Evolutionary conservation across 2,888 invertebrate species (phyloP), one percentile per base, ranked within the genome.

Genomic region (Unio delphinus): DNA sequence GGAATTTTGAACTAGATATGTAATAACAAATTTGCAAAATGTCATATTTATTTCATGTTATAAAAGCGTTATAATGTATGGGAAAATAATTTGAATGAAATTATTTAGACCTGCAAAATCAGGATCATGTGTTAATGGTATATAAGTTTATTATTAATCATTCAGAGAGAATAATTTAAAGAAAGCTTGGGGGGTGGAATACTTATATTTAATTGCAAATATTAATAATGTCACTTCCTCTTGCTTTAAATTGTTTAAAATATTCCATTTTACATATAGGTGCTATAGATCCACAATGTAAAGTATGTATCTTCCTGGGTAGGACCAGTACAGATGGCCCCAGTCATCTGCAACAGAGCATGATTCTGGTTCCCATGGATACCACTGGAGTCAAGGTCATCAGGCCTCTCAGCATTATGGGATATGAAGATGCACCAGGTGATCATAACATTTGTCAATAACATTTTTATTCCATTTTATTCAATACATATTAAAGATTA

Each of bases 331-430:
- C 83, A 2, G 70, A 75, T 58, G 87, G 84, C 3, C 78, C 83
- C 3, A 75, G 80, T 5, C 89, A 91, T 75, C 76, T 71, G 56
- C 90, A 91, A 78, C 91, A 91, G 75, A 90, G 89, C 61, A 90
- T 91, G 90, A 85, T 91, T 34, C 79, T 91, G 4, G 89, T 91
- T 18, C 91, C 91, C 18, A 90, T 91, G 90, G 88, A 91, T 72
- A 72, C 88, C 1, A 87, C 88, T 5, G 91, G 91, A n/a, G 84
- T 91, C 26, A 87, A 80, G 67, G 81, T 91, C 45, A 72, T 90
- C 17, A 79, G 91, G 28, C 88, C 90, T 8, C 83, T 91, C 28
- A 80, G 81, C 34, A 90, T 90, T 5, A 89, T 90, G 73, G 91
- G 91, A n/a, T 85, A 80, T 55, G 83, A 87, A 61, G 90, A 91